Base-by-base conservation (phyloP, 2,888 invertebrate species). In the Busseola fusca region DNA sequence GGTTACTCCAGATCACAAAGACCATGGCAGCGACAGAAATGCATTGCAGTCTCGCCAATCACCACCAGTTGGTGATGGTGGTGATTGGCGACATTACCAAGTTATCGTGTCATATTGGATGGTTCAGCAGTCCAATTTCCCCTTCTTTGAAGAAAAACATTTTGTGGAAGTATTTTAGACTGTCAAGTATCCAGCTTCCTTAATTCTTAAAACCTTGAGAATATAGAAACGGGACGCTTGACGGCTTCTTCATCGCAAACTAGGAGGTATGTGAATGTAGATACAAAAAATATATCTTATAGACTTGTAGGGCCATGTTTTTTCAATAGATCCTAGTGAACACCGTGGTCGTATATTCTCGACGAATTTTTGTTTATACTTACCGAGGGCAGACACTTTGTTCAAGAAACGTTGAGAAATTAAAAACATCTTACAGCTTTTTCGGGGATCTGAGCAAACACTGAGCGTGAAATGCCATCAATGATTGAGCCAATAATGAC, bases 241-340 rank as follows among this genome's bases (percentile, higher is more conserved):
- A 65, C 65, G 74, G 74, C 54, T 65, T 74, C 54, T 56, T 72
- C 52, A 64, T 45, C 30, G 74, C 64, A 27, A 74, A 74, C 27
- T 54, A 37, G 18, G 10, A 71, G 71, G 71, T 71, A 74, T 25
- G 64, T 74, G 1, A 27, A 63, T 37, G 14, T 48, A 37, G 0
- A 30, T 72, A 30, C 4, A n/a, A 48, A 69, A 18, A 14, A 18
- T n/a, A 7, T 10, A n/a, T 12, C 12, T 42, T 16, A n/a, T 3
- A 2, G 27, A 6, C 0, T 40, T 27, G 3, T 21, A n/a, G 10
- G 18, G 10, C 12, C n/a, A 42, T 18, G 4, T 7, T 30, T 64
- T 42, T 30, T 66, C n/a, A 12, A n/a, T 52, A n/a, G n/a, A 40
- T 42, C n/a, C 30, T 10, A 14, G n/a, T 9, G 27, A n/a, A 34